Conservation (phyloP, 2,888 invertebrate genomes). For the Mesoligia furuncula region DNA sequence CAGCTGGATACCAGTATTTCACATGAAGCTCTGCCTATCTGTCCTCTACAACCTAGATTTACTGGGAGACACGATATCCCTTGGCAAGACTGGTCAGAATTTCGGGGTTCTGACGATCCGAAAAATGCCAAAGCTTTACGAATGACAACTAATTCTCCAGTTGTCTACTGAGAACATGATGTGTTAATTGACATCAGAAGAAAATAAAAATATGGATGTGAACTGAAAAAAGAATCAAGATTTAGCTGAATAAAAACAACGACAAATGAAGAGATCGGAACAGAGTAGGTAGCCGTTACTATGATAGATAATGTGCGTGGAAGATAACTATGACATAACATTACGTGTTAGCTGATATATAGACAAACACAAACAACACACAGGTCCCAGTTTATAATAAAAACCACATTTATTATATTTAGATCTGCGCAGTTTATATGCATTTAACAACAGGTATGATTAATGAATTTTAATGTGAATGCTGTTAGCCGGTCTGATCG, state of each 20-base stretch:
- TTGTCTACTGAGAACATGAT: too few relatives aligned
- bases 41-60: too few relatives aligned
- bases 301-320: not conserved
- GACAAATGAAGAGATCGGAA: too few relatives aligned
- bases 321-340: constrained; percentile 8
- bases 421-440: constrained; percentile 41
- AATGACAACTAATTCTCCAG: too few relatives aligned
- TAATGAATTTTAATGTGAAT: constrained; percentile 56
- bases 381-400: constrained; percentile 2
- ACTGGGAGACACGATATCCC: not conserved
- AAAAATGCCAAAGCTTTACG: too few relatives aligned
- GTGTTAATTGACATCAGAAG: not conserved
- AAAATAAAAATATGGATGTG: not conserved
- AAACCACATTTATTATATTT: constrained; percentile 21
- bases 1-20: too few relatives aligned
- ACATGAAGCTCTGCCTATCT: too few relatives aligned
- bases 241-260: not conserved
- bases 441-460: constrained; percentile 43
- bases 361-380: constrained; percentile 20
- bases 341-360: not conserved
- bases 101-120: too few relatives aligned
- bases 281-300: not conserved
- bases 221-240: not conserved
- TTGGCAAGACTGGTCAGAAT: too few relatives aligned
- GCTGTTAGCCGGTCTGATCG: constrained; percentile 37